A percentile compares a stretch with the other conserved stretches of the same genome.
These are phyloP conservation scores for Mylabris phalerata DNA, from an alignment of 1,140 invertebrate species.

Conservation along the genomic window DNA sequence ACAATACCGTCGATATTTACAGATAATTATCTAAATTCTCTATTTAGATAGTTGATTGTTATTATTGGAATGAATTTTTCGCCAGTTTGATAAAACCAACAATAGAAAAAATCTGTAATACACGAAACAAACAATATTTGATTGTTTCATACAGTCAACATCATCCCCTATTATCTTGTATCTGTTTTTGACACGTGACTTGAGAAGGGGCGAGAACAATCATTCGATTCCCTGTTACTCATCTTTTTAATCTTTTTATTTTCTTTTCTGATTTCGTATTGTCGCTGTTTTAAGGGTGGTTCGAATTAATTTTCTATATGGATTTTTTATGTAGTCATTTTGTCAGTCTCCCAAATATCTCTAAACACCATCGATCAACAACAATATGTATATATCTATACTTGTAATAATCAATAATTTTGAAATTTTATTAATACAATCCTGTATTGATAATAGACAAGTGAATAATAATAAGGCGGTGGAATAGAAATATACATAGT, in stretches of 20 bases:
- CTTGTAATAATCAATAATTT: not conserved
- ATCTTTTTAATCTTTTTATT: constrained; percentile 29
- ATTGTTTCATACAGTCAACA: constrained; percentile 14
- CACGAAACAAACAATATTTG: constrained; percentile 29
- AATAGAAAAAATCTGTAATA: constrained; percentile 26
- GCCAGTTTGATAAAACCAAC: not conserved
- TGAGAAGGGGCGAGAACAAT: constrained; percentile 20
- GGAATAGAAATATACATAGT: constrained; percentile 8
- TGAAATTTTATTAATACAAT: not conserved
- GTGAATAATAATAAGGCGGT: constrained; percentile 12
- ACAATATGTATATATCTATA: not conserved
- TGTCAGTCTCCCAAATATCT: not conserved
- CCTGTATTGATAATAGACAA: constrained; percentile 8
- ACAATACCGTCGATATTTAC: too few relatives aligned
- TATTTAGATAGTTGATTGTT: too few relatives aligned
- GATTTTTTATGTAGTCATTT: constrained; percentile 15
- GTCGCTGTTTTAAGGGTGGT: constrained; percentile 13
- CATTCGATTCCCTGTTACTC: constrained; percentile 24
- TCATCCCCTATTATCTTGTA: constrained; percentile 24
- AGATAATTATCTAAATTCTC: too few relatives aligned
- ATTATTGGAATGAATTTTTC: too few relatives aligned
- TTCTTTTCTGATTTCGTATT: constrained; percentile 20
- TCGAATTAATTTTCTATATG: constrained; percentile 25
- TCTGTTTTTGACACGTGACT: constrained; percentile 26
- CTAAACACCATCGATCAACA: not conserved